phyloP scores from a whole-genome alignment of 2,113 vertebrate species.

The Rhineura floridana region DNA sequence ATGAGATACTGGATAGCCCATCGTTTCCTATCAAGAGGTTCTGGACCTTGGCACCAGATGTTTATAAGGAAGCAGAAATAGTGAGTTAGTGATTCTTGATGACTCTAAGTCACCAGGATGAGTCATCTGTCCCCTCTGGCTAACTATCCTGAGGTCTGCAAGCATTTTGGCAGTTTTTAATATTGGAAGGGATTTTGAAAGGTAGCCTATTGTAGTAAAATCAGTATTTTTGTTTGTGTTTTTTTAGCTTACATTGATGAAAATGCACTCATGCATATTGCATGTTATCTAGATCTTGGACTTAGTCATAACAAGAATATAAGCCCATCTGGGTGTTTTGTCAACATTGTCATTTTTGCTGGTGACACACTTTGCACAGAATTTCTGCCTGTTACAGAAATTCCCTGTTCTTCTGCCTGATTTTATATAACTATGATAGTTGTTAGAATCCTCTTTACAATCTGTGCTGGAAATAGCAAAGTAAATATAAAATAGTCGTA shows the following conservation, averaged over 20 bases:
- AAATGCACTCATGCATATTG: neutral
- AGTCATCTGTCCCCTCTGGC: neutral
- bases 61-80: no score
- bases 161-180: neutral
- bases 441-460: neutral
- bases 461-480: slow-evolving; percentile 1
- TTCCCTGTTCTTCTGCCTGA: neutral
- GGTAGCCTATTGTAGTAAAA: neutral
- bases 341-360: slow-evolving; percentile 8
- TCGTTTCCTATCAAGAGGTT: neutral
- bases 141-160: neutral
- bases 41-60: neutral
- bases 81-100: neutral
- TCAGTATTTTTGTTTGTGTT: neutral
- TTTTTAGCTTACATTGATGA: neutral
- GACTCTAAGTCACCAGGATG: neutral
- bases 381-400: neutral
- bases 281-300: slow-evolving; percentile 1
- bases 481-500: neutral
- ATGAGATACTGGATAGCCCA: neutral
- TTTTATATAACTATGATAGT: neutral
- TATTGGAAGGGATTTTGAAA: neutral
- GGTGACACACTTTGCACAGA: neutral
- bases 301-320: slow-evolving; percentile 5
- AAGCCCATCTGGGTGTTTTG: slow-evolving; percentile 27